Evolutionary conservation across 2,888 invertebrate species (phyloP), one percentile per base, ranked within the genome.

Genomic region (Formica aserva): DNA sequence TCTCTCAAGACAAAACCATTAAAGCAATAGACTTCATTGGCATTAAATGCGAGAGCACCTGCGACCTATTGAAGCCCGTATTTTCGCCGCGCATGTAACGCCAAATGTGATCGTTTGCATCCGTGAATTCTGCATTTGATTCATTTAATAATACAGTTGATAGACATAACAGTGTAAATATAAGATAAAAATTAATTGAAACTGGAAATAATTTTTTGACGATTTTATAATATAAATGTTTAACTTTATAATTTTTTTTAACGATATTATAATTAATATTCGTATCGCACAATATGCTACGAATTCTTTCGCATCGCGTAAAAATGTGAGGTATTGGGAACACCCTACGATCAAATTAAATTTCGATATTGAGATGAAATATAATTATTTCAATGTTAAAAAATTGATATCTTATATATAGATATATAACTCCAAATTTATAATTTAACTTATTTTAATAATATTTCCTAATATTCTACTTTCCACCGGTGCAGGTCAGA

Each of bases 131-230:
- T 57, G 11, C 11, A 22, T 22, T 57, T 13, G 57, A 57, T 57
- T 26, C 0, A 57, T 22, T 57, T 57, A 57, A 22, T 57, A 57
- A 22, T 62, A 3, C 9, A 18, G 18, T 29, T 15, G 8, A 62
- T 18, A 6, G 3, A 29, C 5, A 18, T 8, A 60, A 32, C 0
- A 29, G 1, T 62, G 60, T 15, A 60, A 29, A 60, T 60, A 29
- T 60, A 62, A 62, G 15, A 62, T 62, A 18, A 3, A 57, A 22
- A 62, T 62, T 62, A 62, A 62, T 62, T 62, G 8, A 62, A 62
- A 32, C 32, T 32, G 29, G 8, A 62, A 32, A 18, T 8, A 62
- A 62, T 62, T 29, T 57, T 57, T 57, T 57, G 1, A 11, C 22
- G 22, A 22, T 55, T 15, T 26, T 22, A 26, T 4, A 60, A 62